A percentile compares a stretch with the other conserved stretches of the same genome.
These are phyloP conservation scores for Columba guinea DNA, from an alignment of 2,797 vertebrate species.

Conservation along the genomic window DNA sequence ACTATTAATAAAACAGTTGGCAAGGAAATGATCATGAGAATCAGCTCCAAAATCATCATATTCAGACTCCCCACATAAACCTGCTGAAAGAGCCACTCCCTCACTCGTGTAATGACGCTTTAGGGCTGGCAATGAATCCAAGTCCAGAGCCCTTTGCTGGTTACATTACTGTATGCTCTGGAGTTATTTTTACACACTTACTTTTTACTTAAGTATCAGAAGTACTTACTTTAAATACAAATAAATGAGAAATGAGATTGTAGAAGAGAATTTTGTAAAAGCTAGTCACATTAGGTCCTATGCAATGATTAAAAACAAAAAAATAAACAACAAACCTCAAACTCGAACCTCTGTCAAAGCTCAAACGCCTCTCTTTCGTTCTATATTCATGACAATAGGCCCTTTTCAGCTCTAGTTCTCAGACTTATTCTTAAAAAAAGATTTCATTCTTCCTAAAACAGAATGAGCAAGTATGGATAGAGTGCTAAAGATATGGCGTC, in stretches of 20 bases:
- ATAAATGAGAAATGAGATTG: neutral
- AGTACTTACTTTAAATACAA: neutral
- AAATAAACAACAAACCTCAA: neutral
- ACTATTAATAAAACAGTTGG: neutral
- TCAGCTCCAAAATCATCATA: neutral
- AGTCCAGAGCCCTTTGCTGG: neutral
- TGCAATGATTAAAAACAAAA: accelerated
- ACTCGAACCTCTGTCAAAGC: neutral
- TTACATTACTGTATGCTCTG: neutral
- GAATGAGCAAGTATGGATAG: neutral
- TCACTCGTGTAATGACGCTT: neutral
- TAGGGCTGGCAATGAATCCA: neutral
- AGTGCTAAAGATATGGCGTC: neutral
- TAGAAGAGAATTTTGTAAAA: neutral
- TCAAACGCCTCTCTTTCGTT: neutral
- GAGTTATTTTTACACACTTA: neutral
- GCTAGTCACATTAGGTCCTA: neutral
- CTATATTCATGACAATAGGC: neutral
- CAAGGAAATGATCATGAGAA: neutral
- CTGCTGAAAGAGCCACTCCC: neutral
- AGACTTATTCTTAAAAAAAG: neutral
- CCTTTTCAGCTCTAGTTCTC: neutral
- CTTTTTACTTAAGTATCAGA: neutral
- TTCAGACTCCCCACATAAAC: neutral
- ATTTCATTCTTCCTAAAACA: neutral